Evolutionary conservation across 2,888 invertebrate genomes (phyloP), one percentile per base, ranked within the genome.

Genomic region (Ceraclea dissimilis): DNA sequence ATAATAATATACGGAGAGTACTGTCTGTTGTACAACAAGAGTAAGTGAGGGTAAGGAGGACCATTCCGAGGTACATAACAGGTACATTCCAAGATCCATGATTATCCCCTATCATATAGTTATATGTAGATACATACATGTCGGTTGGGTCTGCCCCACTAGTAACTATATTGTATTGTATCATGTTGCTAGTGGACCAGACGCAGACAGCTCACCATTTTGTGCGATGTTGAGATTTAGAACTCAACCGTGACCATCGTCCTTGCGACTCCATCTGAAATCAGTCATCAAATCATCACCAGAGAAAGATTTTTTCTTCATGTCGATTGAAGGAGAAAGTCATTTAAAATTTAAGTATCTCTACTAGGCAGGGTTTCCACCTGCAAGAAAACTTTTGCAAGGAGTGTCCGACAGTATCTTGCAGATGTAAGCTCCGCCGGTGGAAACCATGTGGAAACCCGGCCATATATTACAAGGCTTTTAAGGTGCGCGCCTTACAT

Each of bases 141-240:
- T 54, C 60, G 58, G 52, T 54, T 56, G 55, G 39, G 60, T 59
- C 52, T 51, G 62, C 54, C 54, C 60, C 62, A 60, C 62, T 55
- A 60, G 47, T 52, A 56, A 56, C 58, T 58, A 57, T 57, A 57
- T 52, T 49, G 55, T 49, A 8, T 11, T 31, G 11, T 31, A 6
- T 31, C 50, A 49, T 31, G 22, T 34, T 43, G 51, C 33, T 54
- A 62, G 62, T 58, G 62, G 60, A 62, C 43, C 58, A 44, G 52
- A 58, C 52, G 57, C 60, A 57, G 60, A 62, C 62, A 61, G 63
- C 63, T 63, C 62, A 59, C 63, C 63, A 54, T 52, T 57, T 59
- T 54, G 77, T 54, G 77, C 77, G 77, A 78, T 77, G 72, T 76
- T 76, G 77, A 78, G 78, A 78, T 77, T 73, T 78, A 78, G 78